phyloP scores from a whole-genome alignment of 2,888 invertebrate species.

The Galerucella calmariensis region DNA sequence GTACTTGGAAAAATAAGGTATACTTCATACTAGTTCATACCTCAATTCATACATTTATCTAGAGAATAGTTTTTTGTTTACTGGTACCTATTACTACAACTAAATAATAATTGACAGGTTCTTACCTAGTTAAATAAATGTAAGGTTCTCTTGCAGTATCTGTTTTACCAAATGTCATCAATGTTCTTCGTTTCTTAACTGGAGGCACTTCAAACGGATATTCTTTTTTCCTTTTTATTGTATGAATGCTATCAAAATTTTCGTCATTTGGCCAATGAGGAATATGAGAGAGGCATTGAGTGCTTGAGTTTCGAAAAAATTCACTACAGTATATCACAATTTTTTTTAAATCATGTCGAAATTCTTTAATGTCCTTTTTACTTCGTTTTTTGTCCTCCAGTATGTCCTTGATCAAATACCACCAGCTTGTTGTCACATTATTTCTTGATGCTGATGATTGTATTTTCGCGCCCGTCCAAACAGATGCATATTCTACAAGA shows the following conservation, averaged over 20 bases:
- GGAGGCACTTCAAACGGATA: background rate
- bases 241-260: constrained; percentile 23
- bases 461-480: constrained; percentile 29
- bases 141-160: background rate
- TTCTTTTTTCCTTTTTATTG: constrained; percentile 24
- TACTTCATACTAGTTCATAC: too few species aligned
- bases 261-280: constrained; percentile 29
- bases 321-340: constrained; percentile 32
- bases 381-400: constrained; percentile 15
- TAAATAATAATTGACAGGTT: background rate
- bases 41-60: too few species aligned
- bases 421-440: constrained; percentile 27
- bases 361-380: constrained; percentile 20
- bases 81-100: background rate
- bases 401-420: constrained; percentile 24
- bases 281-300: constrained; percentile 30
- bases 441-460: constrained; percentile 18
- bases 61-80: too few species aligned
- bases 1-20: too few species aligned
- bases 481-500: constrained; percentile 32
- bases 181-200: constrained; percentile 26
- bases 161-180: constrained; percentile 5
- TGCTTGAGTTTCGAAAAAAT: constrained; percentile 23
- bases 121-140: constrained; percentile 15
- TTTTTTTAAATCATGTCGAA: constrained; percentile 29